Base-by-base conservation (phyloP, 2,797 vertebrate genomes). In the Pithecia hirsuta region DNA sequence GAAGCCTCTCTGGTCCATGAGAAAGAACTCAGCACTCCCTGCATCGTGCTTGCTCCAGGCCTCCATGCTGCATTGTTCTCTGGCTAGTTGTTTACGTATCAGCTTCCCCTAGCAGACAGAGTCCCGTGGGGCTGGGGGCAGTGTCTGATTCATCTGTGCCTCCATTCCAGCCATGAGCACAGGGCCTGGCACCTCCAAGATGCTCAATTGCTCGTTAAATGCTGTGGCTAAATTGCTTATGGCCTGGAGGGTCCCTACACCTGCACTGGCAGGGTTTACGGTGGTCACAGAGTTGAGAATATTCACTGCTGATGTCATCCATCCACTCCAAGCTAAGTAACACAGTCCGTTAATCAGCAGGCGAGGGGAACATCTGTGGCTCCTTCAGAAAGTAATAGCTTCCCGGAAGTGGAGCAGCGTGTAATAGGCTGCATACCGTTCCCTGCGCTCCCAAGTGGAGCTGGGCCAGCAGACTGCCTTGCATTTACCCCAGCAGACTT, bases 281-380 rank as follows among this genome's bases (percentile, higher is more conserved):
- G 39, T 2, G 28, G 72, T 36, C 64, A 55, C 41, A 26, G 2
- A 82, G 59, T 3, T 30, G 79, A 46, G 74, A 76, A 20, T 0
- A 8, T 41, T 61, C 39, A 33, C 24, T 0, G 39, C 64, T 89
- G 95, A 74, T 15, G 17, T 78, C 44, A 81, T 57, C 64, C 3
- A 0, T 36, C 74, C 80, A 36, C 72, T 19, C 1, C 0, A 4
- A 96, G 52, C 50, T 0, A 2, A 61, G 39, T 2, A 6, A 50
- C 22, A 33, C 30, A 36, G 57, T 46, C 52, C 44, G 39, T 24
- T 14, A 7, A n/a, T 10, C 8, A n/a, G 79, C 81, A 72, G 57
- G 85, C 22, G 0, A 59, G 59, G 41, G 57, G 72, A n/a, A 79
- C 93, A 89, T 82, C 92, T 96, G 94, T 26, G 59, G 39, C 67